phyloP scores from a whole-genome alignment of 2,797 vertebrate species.

The Rachycentron canadum region DNA sequence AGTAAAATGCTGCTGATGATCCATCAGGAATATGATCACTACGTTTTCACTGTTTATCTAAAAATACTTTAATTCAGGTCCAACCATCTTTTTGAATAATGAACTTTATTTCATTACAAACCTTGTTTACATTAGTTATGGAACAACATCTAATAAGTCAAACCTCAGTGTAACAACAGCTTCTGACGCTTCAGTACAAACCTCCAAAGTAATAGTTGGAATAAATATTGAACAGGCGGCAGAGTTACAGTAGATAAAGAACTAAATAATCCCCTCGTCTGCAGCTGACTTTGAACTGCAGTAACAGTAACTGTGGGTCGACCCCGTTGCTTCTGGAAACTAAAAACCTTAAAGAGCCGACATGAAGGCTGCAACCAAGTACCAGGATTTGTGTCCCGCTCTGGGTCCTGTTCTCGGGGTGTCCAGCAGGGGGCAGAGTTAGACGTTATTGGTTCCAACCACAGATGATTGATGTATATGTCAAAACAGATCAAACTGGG shows the following conservation, averaged over 20 bases:
- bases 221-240: conserved; percentile 46
- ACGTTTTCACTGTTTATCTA: no score
- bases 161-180: conserved; percentile 36
- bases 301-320: background rate
- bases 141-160: conserved; percentile 44
- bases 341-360: background rate
- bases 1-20: background rate
- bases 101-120: conserved; percentile 75
- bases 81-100: background rate
- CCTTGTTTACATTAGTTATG: conserved; percentile 41
- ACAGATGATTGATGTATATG: no score
- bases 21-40: no score
- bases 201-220: conserved; percentile 25
- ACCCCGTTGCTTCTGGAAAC: background rate
- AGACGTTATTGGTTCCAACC: no score
- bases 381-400: background rate
- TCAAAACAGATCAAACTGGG: no score
- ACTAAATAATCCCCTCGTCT: background rate
- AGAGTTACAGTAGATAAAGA: conserved; percentile 16
- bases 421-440: conserved; percentile 47
- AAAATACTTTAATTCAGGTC: background rate
- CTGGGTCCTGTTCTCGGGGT: background rate
- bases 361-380: background rate
- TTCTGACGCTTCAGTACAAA: conserved; percentile 54
- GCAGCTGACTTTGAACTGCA: background rate